Base-by-base conservation (phyloP, 1,140 invertebrate genomes). In the Streblospio benedicti region DNA sequence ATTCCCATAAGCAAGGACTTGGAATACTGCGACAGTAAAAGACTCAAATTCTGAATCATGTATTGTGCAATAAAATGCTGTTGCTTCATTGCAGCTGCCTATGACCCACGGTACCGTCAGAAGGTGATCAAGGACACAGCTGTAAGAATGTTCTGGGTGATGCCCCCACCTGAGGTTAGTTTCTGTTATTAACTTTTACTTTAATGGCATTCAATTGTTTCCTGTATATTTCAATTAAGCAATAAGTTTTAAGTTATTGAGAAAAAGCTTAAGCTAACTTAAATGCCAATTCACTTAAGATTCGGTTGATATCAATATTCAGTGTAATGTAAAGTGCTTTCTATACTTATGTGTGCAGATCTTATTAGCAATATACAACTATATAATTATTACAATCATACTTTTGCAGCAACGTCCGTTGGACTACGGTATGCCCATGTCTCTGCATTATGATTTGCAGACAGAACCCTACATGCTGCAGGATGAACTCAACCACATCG, bases 131-230 rank as follows among this genome's bases (percentile, higher is more conserved):
- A 65, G 55, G 73, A 74, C 31, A 75, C 71, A 35, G 69, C 62
- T 59, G 83, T 93, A 38, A 87, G 88, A 54, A 87, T 89, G 56
- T 96, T 89, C 73, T 96, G 93, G 92, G 91, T 94, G 1, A 85
- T 93, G 79, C 92, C 93, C 20, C 92, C 93, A 16, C 87, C 89
- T 32, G 93, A 96, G 79, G 75, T 79, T 67, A 61, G 53, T 59
- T 30, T 6, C 16, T 33, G 6, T 23, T 47, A 5, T 47, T 14
- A 16, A 18, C 12, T 53, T 20, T 20, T 31, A 30, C 51, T 30
- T 30, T 31, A 20, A 30, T 31, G 35, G 9, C n/a, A 38, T 38
- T 38, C 9, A 9, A 38, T 38, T 38, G 30, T 52, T 28, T 5
- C 28, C 6, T 31, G 18, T 28, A 25, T 28, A 28, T 31, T 31